Conservation (phyloP, 2,113 vertebrate genomes). For the Edolisoma coerulescens region DNA sequence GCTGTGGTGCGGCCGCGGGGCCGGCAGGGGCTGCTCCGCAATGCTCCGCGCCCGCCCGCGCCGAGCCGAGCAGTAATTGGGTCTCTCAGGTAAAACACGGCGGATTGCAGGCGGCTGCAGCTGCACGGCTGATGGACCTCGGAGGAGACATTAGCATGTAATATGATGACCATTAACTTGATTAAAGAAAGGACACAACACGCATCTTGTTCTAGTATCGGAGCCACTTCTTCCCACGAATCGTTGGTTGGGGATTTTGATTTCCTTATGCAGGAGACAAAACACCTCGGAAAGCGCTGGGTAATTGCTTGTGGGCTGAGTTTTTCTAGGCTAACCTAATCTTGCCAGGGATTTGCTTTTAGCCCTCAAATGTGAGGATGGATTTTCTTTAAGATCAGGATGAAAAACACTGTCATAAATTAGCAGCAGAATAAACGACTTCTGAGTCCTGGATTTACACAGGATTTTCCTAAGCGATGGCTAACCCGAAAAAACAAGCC, state of each 20-base stretch:
- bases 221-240: not conserved
- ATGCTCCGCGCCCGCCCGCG: not conserved
- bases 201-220: not conserved
- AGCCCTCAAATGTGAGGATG: not conserved
- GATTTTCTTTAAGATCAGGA: not conserved
- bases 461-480: not conserved
- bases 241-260: conserved; percentile 11
- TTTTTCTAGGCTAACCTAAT: conserved; percentile 48
- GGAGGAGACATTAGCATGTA: conserved; percentile 17
- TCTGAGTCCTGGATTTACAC: not conserved
- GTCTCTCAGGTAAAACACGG: conserved; percentile 18
- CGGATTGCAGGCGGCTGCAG: not conserved
- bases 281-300: not conserved
- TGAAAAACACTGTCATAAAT: not conserved
- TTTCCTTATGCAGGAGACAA: conserved; percentile 22
- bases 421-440: not conserved
- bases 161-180: conserved; percentile 58
- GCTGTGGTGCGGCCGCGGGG: rapidly evolving
- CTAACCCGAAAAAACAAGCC: not conserved
- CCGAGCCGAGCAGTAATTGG: not conserved
- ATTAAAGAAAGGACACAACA: conserved; percentile 53
- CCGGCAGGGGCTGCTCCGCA: not conserved
- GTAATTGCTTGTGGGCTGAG: conserved; percentile 14
- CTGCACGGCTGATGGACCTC: conserved; percentile 24
- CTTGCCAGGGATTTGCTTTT: conserved; percentile 26